Base-by-base conservation (phyloP, 1,140 invertebrate species). In the Anastrepha ludens region DNA sequence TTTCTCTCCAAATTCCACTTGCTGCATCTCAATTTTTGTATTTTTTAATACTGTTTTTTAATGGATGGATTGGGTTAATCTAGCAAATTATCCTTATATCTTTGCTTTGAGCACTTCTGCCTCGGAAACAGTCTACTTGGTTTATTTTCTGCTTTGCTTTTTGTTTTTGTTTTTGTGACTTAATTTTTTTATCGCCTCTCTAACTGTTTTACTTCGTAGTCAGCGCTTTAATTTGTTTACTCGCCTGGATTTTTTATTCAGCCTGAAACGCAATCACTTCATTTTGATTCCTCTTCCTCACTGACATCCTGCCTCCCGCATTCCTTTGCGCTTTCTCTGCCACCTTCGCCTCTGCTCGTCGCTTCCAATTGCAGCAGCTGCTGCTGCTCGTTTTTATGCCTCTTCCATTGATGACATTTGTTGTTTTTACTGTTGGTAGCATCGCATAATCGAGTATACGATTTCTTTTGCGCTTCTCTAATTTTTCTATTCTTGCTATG, bases 1-100 rank as follows among this genome's bases (percentile, higher is more conserved):
- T 74, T 15, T 17, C 67, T 44, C 5, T 4, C 3, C 39, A 15
- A 39, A 74, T 6, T 47, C 39, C 39, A 11, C 39, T 74, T 74
- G 20, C 74, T 2, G 60, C 74, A 55, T 58, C 11, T 78, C 47
- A 2, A 44, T 50, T 78, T 78, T 55, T 78, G 41, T 47, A 47
- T 81, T 41, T 55, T 81, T 58, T 55, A 55, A 81, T 81, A 55
- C 47, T 50, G n/a, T 81, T 39, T 81, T 62, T 17, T 50, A 20
- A 81, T 81, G 74, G 74, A 81, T 81, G 74, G 74, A 81, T 81
- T 81, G 74, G 74, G 74, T 81, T 81, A 81, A 81, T 81, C 17
- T 81, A 81, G 44, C 41, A 81, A 81, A 50, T 81, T 74, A 74
- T 74, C 74, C 44, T 50, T 9, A 20, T 55, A 58, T 81, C 74